A percentile compares a stretch with the other conserved stretches of the same genome.
These are phyloP conservation scores for Tanytarsus gracilentus DNA, from an alignment of 2,888 invertebrate species.

Conservation along the genomic window DNA sequence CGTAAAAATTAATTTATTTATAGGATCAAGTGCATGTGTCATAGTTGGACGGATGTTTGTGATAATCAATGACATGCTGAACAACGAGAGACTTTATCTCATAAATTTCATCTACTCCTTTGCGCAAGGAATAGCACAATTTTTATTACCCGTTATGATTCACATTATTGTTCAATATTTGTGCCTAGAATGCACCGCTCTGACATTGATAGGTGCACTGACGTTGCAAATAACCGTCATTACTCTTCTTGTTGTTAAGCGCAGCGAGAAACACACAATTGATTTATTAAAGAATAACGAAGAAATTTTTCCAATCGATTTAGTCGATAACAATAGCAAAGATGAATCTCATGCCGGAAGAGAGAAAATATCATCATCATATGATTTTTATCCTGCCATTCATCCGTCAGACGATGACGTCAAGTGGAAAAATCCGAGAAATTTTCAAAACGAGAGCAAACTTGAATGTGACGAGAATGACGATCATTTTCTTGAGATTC, in stretches of 20 bases:
- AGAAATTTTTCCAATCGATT: slow-evolving; percentile 24
- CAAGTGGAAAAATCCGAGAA: slow-evolving; percentile 17
- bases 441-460: neutral
- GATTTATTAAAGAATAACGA: neutral
- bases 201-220: too few relatives aligned
- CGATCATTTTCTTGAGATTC: slow-evolving; percentile 22
- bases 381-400: slow-evolving; percentile 12
- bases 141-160: slow-evolving; percentile 23
- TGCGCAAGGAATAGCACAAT: slow-evolving; percentile 13
- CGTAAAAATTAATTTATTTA: neutral
- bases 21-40: slow-evolving; percentile 22
- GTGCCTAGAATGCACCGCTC: neutral
- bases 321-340: too few relatives aligned
- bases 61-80: slow-evolving; percentile 15
- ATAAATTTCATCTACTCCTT: slow-evolving; percentile 27
- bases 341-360: too few relatives aligned
- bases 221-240: too few relatives aligned
- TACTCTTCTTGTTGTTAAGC: too few relatives aligned
- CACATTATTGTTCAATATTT: too few relatives aligned
- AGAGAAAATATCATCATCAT: slow-evolving; percentile 2
- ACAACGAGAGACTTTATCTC: slow-evolving; percentile 13
- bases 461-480: neutral
- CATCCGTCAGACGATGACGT: slow-evolving; percentile 18
- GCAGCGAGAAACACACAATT: neutral
- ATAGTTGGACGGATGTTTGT: slow-evolving; percentile 22